Percentiles rank a stretch among this genome's conserved stretches.
phyloP scores from a whole-genome alignment of 2,888 invertebrate species.

The Dendrolimus pini region DNA sequence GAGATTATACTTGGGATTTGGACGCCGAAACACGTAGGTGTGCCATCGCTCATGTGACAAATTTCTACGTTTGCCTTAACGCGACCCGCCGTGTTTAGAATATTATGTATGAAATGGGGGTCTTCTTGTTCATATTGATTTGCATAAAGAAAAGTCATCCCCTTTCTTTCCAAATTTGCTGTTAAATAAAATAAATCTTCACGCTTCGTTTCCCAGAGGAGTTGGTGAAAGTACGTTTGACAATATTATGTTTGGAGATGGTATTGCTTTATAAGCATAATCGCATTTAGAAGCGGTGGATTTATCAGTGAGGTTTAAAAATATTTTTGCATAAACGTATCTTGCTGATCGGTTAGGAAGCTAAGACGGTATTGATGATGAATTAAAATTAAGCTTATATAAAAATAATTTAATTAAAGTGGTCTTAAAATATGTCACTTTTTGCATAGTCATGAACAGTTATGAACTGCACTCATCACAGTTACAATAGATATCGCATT shows the following conservation, averaged over 20 bases:
- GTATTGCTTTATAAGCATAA: neutral
- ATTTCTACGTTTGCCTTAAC: slow-evolving; percentile 76
- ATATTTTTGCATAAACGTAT: too few relatives aligned
- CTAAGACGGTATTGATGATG: too few relatives aligned
- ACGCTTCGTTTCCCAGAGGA: slow-evolving; percentile 8
- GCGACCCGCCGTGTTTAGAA: slow-evolving; percentile 71
- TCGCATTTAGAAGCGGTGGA: neutral
- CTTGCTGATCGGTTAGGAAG: too few relatives aligned
- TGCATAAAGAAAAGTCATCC: slow-evolving; percentile 44
- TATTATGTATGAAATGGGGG: slow-evolving; percentile 58
- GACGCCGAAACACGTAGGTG: slow-evolving; percentile 72
- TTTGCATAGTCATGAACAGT: too few relatives aligned
- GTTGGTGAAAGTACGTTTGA: slow-evolving; percentile 4
- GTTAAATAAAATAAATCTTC: slow-evolving; percentile 28
- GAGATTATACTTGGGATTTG: slow-evolving; percentile 73
- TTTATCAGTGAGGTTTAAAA: too few relatives aligned
- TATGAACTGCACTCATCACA: too few relatives aligned
- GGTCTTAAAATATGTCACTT: too few relatives aligned
- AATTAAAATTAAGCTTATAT: too few relatives aligned
- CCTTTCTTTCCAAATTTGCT: slow-evolving; percentile 26
- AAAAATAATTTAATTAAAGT: too few relatives aligned
- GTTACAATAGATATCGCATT: too few relatives aligned
- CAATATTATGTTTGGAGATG: neutral
- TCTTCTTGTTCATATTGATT: slow-evolving; percentile 62
- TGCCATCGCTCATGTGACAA: slow-evolving; percentile 77